Conservation (phyloP, 2,113 vertebrate genomes). For the Bolborhynchus lineola region DNA sequence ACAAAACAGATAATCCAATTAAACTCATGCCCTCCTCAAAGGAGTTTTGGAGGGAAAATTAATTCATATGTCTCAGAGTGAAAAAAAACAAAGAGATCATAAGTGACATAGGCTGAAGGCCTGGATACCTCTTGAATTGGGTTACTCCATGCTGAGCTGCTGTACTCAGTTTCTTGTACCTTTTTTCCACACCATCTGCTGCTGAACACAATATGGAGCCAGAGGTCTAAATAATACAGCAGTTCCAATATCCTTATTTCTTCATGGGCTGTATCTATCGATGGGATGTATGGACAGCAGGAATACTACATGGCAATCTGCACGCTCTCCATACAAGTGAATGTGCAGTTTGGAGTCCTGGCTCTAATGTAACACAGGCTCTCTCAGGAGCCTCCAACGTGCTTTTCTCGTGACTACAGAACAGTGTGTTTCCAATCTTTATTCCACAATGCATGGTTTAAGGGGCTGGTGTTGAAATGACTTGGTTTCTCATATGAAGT, state of each 20-base stretch:
- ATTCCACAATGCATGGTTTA: not conserved
- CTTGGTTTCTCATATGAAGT: not conserved
- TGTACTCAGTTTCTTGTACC: not conserved
- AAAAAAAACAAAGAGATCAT: not conserved
- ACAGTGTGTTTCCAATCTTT: not conserved
- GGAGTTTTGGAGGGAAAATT: not conserved
- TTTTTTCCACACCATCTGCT: not conserved
- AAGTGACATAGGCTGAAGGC: not conserved
- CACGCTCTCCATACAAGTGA: rapidly evolving
- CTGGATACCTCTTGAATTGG: not conserved
- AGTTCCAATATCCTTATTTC: not conserved
- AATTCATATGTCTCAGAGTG: not conserved
- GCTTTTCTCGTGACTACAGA: not conserved
- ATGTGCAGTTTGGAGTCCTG: not conserved
- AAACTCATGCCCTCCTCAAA: not conserved
- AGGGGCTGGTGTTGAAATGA: not conserved
- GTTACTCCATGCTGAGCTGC: not conserved
- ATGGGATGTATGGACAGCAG: not conserved
- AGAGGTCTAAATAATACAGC: not conserved
- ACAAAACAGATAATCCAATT: not conserved
- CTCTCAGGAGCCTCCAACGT: not conserved
- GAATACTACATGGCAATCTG: not conserved
- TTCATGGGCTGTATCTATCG: not conserved
- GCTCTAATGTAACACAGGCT: not conserved
- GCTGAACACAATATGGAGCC: not conserved